These are phyloP conservation scores for Limanda limanda DNA, from an alignment of 2,113 vertebrate genomes.

Conservation along the genomic window DNA sequence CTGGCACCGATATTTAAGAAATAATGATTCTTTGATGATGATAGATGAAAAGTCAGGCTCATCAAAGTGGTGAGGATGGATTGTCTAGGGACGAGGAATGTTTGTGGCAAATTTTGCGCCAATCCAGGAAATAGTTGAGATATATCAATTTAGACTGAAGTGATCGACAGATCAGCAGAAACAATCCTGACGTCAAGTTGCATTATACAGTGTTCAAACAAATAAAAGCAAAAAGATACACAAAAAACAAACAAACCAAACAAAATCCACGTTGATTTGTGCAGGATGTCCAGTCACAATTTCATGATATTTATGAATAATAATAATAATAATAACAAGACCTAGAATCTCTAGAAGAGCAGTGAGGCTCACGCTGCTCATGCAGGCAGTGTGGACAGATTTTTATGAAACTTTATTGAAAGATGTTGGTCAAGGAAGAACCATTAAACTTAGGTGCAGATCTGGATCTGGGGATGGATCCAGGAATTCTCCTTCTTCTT, in stretches of 20 bases:
- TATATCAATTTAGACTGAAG: not conserved
- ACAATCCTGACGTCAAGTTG: not conserved
- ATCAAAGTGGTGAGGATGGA: not conserved
- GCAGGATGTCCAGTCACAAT: too few species aligned
- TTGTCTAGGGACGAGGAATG: not conserved
- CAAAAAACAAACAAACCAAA: not conserved
- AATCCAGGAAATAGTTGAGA: not conserved
- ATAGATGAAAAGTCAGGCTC: not conserved
- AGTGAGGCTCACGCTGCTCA: too few species aligned
- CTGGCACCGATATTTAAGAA: not conserved
- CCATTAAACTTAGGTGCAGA: too few species aligned
- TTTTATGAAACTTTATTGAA: too few species aligned
- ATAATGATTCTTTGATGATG: not conserved
- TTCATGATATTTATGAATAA: too few species aligned
- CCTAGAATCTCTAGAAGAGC: too few species aligned
- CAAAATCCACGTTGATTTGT: not conserved
- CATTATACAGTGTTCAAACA: not conserved
- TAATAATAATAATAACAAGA: too few species aligned
- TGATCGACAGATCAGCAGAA: not conserved
- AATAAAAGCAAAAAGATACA: not conserved
- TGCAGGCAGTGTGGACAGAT: too few species aligned
- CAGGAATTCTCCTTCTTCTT: too few species aligned
- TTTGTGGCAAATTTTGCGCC: not conserved
- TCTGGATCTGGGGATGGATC: too few species aligned
- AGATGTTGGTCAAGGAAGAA: too few species aligned